Evolutionary conservation across 2,797 vertebrate species (phyloP).

Genomic region (Pachyuromys duprasi): DNA sequence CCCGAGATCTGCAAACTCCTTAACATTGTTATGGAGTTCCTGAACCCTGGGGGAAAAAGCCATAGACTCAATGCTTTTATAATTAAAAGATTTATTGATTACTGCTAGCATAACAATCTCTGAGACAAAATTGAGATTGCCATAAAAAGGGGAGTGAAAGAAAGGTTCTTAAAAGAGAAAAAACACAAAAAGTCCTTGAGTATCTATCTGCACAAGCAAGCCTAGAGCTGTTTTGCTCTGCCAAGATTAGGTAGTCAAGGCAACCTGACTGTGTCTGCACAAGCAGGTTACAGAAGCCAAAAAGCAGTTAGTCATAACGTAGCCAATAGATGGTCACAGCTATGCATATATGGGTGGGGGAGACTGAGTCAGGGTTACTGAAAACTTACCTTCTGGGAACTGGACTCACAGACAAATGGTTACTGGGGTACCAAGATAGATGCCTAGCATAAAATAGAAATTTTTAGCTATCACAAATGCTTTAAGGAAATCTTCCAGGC

Average conservation of each 20-base stretch:
- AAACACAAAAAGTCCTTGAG: background rate
- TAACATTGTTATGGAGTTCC: background rate
- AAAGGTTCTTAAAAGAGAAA: background rate
- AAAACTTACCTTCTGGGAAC: background rate
- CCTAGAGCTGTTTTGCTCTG: background rate
- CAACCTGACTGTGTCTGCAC: background rate
- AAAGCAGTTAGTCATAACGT: background rate
- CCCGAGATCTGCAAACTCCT: background rate
- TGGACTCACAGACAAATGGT: background rate
- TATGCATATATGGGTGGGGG: background rate
- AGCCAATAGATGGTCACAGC: background rate
- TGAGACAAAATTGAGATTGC: background rate
- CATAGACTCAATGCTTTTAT: background rate
- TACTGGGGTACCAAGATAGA: background rate
- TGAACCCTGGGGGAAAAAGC: background rate
- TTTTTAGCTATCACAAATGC: background rate
- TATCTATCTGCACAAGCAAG: background rate
- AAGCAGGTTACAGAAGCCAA: background rate
- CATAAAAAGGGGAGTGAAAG: background rate
- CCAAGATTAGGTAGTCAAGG: background rate
- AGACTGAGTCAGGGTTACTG: background rate
- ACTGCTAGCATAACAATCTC: background rate
- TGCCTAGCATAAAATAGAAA: background rate
- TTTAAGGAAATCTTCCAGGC: conserved; percentile 35
- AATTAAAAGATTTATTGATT: background rate